Evolutionary conservation across 2,888 invertebrate genomes (phyloP).

Genomic region (Protonemura montana): DNA sequence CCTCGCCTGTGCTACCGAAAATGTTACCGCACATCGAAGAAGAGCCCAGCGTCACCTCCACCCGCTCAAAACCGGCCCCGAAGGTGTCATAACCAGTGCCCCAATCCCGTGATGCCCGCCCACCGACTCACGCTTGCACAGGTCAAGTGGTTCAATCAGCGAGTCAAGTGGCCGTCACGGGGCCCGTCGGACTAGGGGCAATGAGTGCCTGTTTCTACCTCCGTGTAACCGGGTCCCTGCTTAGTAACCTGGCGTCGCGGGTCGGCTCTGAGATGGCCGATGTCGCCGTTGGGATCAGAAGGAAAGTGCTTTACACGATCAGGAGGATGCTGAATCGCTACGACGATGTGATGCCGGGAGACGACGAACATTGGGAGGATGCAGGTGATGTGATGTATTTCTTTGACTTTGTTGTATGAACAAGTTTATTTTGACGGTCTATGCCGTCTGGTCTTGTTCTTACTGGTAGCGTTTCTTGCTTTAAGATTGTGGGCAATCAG

Average conservation of each 20-base stretch:
- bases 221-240: slow-evolving; percentile 51
- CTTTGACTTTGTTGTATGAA: too few relatives aligned
- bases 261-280: slow-evolving; percentile 52
- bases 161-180: slow-evolving; percentile 23
- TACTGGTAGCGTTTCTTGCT: too few relatives aligned
- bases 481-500: too few relatives aligned
- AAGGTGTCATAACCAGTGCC: not conserved
- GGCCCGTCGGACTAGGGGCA: slow-evolving; percentile 30
- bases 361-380: not conserved
- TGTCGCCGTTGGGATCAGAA: slow-evolving; percentile 49
- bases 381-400: slow-evolving; percentile 1
- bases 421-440: too few relatives aligned
- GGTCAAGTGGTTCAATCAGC: slow-evolving; percentile 8
- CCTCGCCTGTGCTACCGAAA: too few relatives aligned
- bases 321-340: slow-evolving; percentile 48
- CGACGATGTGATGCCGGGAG: slow-evolving; percentile 45
- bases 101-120: not conserved
- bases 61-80: not conserved
- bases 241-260: slow-evolving; percentile 51
- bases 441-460: too few relatives aligned
- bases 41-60: not conserved
- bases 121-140: not conserved
- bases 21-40: not conserved
- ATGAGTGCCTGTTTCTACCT: slow-evolving; percentile 51
- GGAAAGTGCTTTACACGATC: slow-evolving; percentile 49